These are phyloP conservation scores for Tinea semifulvella DNA, from an alignment of 2,888 invertebrate species.

Conservation along the genomic window DNA sequence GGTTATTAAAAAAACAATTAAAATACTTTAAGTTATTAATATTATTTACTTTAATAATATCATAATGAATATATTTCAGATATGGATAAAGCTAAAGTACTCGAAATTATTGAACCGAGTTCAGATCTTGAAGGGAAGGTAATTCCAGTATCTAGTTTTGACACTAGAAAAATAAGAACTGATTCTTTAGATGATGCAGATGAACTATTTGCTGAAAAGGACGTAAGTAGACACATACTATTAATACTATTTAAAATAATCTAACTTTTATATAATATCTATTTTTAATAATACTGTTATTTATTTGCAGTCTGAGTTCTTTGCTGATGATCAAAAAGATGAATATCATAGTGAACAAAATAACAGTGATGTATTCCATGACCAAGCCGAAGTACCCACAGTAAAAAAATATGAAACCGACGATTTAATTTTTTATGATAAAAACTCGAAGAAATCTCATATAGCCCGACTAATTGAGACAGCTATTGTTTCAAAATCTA, in stretches of 20 bases:
- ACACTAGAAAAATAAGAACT: conserved; percentile 52
- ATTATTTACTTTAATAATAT: neutral
- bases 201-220: conserved; percentile 58
- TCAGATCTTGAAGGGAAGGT: conserved; percentile 47
- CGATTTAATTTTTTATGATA: neutral
- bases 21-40: neutral
- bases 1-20: neutral
- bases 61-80: conserved; percentile 31
- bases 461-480: conserved; percentile 21
- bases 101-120: conserved; percentile 60
- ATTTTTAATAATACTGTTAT: conserved; percentile 12
- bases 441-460: neutral
- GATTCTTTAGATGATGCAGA: conserved; percentile 63
- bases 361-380: no score
- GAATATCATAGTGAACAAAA: no score
- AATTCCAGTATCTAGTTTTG: conserved; percentile 45
- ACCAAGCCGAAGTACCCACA: neutral
- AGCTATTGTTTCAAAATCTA: conserved; percentile 53
- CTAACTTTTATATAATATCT: neutral
- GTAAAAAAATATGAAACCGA: neutral
- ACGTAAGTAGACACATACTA: conserved; percentile 42
- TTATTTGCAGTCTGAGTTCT: conserved; percentile 41
- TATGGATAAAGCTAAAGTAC: conserved; percentile 61
- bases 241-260: neutral
- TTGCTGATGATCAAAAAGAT: conserved; percentile 37